Conservation (phyloP, 1,140 invertebrate genomes). For the Cephus cinctus region DNA sequence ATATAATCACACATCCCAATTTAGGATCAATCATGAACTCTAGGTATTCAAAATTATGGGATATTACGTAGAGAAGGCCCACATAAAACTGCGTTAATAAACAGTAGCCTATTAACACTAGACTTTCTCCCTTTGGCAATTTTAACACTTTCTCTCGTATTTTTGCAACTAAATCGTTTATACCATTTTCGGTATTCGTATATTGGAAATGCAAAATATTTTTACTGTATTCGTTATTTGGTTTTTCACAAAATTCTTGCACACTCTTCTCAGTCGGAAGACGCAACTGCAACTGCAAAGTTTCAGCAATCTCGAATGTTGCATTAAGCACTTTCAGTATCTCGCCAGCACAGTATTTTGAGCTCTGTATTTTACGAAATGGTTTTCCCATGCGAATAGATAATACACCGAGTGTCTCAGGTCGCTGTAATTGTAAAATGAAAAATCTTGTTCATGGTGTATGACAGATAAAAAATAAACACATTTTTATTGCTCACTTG, state of each 20-base stretch:
- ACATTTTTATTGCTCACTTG: constrained; percentile 30
- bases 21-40: constrained; percentile 24
- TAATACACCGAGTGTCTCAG: constrained; percentile 17
- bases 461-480: too few relatives aligned
- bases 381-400: constrained; percentile 35
- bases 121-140: constrained; percentile 23
- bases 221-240: constrained; percentile 11
- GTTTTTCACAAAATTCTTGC: constrained; percentile 12
- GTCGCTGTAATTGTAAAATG: constrained; percentile 19
- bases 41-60: constrained; percentile 39
- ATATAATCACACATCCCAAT: constrained; percentile 38
- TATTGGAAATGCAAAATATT: constrained; percentile 39
- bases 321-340: constrained; percentile 30
- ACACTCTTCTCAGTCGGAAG: constrained; percentile 27
- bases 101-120: constrained; percentile 46
- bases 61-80: constrained; percentile 44
- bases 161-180: constrained; percentile 21
- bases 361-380: constrained; percentile 38
- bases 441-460: too few relatives aligned
- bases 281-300: not conserved
- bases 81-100: constrained; percentile 50
- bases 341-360: constrained; percentile 41
- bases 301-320: constrained; percentile 7
- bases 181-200: constrained; percentile 23
- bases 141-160: constrained; percentile 28